phyloP scores from a whole-genome alignment of 2,797 vertebrate species.

The Hippocampus kuda region DNA sequence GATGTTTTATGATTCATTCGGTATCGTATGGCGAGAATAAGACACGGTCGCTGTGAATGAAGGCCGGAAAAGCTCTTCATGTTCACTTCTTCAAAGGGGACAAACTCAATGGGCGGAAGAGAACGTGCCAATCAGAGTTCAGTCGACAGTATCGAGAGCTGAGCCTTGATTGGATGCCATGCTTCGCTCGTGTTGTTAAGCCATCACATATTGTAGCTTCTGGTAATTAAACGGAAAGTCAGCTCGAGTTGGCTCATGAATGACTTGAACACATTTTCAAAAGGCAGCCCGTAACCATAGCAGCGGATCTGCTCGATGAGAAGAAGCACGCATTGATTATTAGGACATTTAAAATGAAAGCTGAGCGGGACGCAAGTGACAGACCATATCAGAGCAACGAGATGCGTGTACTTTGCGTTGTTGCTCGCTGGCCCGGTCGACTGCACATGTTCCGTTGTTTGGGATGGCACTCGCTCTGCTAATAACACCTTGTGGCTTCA shows the following conservation, averaged over 20 bases:
- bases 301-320: not conserved
- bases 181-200: not conserved
- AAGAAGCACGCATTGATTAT: not conserved
- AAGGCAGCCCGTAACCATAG: not conserved
- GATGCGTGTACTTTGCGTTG: not conserved
- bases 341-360: not conserved
- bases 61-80: constrained; percentile 12
- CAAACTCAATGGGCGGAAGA: constrained; percentile 13
- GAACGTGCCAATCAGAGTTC: constrained; percentile 10
- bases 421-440: not conserved
- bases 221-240: not conserved
- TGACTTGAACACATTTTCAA: not conserved
- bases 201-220: not conserved
- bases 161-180: not conserved
- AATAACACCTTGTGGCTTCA: not conserved
- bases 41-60: constrained; percentile 23
- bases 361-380: not conserved
- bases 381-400: not conserved
- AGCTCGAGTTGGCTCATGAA: not conserved
- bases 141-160: not conserved
- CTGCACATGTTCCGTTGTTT: not conserved
- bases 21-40: constrained; percentile 15
- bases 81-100: constrained; percentile 12
- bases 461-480: not conserved
- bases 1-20: constrained; percentile 34